Evolutionary conservation across 1,140 invertebrate species (phyloP), one percentile per base, ranked within the genome.

Genomic region (Battus philenor): DNA sequence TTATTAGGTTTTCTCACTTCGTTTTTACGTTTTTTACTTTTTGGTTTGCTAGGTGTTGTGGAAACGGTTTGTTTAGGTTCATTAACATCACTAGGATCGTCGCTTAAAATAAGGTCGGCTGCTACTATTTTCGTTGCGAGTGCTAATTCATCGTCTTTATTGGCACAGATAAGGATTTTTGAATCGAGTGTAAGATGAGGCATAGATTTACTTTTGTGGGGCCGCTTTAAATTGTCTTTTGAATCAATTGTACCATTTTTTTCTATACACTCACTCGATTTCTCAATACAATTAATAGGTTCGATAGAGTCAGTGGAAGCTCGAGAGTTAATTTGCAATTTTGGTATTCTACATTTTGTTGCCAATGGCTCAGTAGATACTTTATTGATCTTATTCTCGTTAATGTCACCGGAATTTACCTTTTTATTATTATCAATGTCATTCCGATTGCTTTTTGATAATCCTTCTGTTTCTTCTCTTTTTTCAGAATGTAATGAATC

Each of bases 81-180:
- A 11, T 49, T 31, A 54, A 54, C 55, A 44, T 79, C 77, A 48
- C 64, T 67, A 30, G 57, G 70, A 53, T 84, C 80, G 44, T 84
- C 80, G 54, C 80, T 84, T 43, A 84, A 52, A 41, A 74, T 64
- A 50, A 84, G 67, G 56, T 84, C 80, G 5, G 63, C 61, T 51
- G 63, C 70, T 20, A 84, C 59, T 32, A 62, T 68, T 15, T 54
- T 50, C 15, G 24, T 41, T 2, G 26, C n/a, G 1, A 41, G 7
- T 10, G 13, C 38, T 7, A 41, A 47, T 30, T 31, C 26, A 17
- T 41, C 1, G 11, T 41, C 13, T 2, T 26, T 41, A 20, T n/a
- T n/a, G n/a, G n/a, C n/a, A n/a, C n/a, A n/a, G n/a, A n/a, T n/a
- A n/a, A n/a, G n/a, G n/a, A n/a, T n/a, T n/a, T n/a, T n/a, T n/a